Evolutionary conservation across 2,113 vertebrate species (phyloP).

Genomic region (Actenoides hombroni): DNA sequence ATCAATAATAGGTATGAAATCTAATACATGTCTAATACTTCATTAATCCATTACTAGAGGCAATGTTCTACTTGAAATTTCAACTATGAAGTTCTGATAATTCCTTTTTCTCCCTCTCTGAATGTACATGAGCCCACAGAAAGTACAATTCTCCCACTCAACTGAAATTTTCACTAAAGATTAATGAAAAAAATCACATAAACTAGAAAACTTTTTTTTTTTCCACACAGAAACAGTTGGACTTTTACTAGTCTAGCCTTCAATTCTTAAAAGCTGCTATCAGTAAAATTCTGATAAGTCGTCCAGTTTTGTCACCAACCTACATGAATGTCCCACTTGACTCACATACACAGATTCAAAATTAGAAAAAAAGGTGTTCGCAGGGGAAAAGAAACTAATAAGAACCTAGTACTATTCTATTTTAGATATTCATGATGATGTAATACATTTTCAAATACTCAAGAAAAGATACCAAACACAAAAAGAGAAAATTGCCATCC

Average conservation of each 20-base stretch:
- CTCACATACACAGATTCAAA: background rate
- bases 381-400: background rate
- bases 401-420: background rate
- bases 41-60: background rate
- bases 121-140: background rate
- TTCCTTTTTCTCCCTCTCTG: background rate
- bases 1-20: slow-evolving; percentile 19
- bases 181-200: background rate
- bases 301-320: background rate
- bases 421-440: background rate
- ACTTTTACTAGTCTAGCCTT: background rate
- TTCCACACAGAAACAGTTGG: background rate
- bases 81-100: background rate
- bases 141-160: background rate
- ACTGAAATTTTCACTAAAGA: background rate
- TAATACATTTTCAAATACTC: background rate
- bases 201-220: background rate
- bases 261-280: background rate
- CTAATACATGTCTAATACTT: background rate
- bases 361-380: background rate
- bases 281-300: background rate
- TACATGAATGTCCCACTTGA: background rate
- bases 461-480: background rate
- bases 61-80: background rate
- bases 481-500: background rate